phyloP scores from a whole-genome alignment of 2,113 vertebrate genomes.

The Trematomus loennbergii region DNA sequence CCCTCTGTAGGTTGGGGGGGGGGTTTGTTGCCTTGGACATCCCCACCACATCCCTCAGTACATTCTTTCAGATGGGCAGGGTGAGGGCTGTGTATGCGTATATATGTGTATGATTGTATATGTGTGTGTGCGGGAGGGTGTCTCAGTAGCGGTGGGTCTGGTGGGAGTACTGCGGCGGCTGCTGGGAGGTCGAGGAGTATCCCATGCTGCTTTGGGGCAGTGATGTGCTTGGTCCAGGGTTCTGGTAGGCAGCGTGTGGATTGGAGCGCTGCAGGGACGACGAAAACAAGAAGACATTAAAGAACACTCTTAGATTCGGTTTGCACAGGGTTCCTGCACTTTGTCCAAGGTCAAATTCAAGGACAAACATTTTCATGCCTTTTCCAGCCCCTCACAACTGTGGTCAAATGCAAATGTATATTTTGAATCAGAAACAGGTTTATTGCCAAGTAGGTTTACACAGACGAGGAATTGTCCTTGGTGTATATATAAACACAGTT shows the following conservation, averaged over 20 bases:
- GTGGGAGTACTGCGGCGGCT: slow-evolving; percentile 99
- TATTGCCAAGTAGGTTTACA: no score
- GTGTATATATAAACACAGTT: no score
- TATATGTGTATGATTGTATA: slow-evolving; percentile 25
- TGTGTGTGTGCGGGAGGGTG: slow-evolving; percentile 39
- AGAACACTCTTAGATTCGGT: no score
- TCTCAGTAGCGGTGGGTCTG: slow-evolving; percentile 98
- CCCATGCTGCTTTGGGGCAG: slow-evolving; percentile 99
- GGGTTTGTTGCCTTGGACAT: slow-evolving; percentile 51
- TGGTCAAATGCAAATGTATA: no score
- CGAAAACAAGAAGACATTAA: background rate
- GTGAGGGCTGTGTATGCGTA: slow-evolving; percentile 33
- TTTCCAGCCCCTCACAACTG: no score
- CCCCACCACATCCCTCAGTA: slow-evolving; percentile 75
- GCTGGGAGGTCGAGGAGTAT: slow-evolving; percentile 99
- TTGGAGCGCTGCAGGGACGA: slow-evolving; percentile 91
- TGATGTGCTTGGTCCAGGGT: slow-evolving; percentile 99
- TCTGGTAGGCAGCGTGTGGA: slow-evolving; percentile 99
- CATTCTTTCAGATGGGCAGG: slow-evolving; percentile 79
- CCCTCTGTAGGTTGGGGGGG: slow-evolving; percentile 50
- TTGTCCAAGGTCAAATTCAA: no score
- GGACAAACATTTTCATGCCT: no score
- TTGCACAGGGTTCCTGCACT: no score
- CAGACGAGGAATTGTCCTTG: no score
- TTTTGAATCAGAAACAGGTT: no score